phyloP scores from a whole-genome alignment of 1,140 invertebrate genomes.

The Eupeodes corollae region DNA sequence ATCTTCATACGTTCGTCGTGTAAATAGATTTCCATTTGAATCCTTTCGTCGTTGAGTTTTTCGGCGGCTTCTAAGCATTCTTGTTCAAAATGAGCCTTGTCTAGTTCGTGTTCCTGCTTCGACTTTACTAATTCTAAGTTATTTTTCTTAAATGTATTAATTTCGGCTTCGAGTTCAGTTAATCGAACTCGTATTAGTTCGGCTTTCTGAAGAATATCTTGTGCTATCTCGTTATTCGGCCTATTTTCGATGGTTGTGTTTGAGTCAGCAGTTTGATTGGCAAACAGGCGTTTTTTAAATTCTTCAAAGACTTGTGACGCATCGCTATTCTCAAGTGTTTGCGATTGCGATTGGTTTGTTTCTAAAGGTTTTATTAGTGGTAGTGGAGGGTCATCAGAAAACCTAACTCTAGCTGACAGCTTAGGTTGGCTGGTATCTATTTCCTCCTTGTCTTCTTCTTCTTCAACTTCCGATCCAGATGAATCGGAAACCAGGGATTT shows the following conservation, averaged over 20 bases:
- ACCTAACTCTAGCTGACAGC: no score
- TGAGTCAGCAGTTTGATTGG: background rate
- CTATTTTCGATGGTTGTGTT: background rate
- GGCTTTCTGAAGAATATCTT: conserved; percentile 41
- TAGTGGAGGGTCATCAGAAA: no score
- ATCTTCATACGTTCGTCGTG: conserved; percentile 55
- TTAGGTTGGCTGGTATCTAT: no score
- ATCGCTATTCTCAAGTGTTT: no score
- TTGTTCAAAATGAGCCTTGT: conserved; percentile 45
- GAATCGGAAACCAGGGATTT: background rate
- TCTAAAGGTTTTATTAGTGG: no score
- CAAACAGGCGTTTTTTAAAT: no score
- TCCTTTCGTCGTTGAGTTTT: conserved; percentile 49
- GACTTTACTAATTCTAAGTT: conserved; percentile 45
- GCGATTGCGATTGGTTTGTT: no score
- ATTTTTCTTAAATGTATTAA: conserved; percentile 54
- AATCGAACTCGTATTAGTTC: conserved; percentile 52
- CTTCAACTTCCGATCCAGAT: background rate
- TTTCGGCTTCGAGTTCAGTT: conserved; percentile 54
- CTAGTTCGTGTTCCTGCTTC: conserved; percentile 47
- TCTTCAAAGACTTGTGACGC: no score
- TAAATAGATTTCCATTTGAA: conserved; percentile 47
- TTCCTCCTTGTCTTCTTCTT: background rate
- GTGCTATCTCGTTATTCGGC: background rate
- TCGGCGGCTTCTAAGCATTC: conserved; percentile 47